These are phyloP conservation scores for Percopsis transmontana DNA, from an alignment of 2,113 vertebrate species.

Conservation along the genomic window DNA sequence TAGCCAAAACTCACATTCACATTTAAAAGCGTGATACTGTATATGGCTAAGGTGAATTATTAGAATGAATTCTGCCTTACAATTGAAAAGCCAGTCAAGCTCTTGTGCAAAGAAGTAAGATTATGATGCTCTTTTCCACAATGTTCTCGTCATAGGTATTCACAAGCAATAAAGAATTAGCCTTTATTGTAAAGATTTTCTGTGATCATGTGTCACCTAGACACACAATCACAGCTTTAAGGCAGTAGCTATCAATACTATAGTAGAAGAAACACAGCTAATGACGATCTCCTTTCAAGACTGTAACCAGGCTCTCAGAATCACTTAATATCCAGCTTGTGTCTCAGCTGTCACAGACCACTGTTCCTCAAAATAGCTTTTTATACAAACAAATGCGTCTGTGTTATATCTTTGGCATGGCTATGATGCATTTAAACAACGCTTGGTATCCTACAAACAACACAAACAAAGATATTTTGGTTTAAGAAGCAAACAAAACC, in stretches of 20 bases:
- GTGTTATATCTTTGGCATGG: no score
- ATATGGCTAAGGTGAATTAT: background rate
- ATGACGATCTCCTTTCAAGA: no score
- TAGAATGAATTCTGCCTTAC: background rate
- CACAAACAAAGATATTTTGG: conserved; percentile 27
- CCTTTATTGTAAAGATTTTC: background rate
- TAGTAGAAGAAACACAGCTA: conserved; percentile 11
- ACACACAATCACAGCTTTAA: conserved; percentile 2
- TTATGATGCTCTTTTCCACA: background rate
- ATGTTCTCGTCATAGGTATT: background rate
- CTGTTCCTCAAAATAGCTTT: no score
- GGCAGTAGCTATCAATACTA: background rate
- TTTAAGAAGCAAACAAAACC: conserved; percentile 1
- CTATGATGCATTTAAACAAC: no score
- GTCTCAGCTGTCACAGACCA: no score
- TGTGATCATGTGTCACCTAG: background rate
- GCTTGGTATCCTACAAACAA: no score
- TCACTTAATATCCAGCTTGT: no score
- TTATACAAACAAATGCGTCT: no score
- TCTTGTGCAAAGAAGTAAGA: background rate
- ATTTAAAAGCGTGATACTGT: no score
- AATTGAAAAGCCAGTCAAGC: conserved; percentile 8
- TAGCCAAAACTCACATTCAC: no score
- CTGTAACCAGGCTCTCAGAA: no score
- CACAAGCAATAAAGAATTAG: conserved; percentile 27